Base-by-base conservation (phyloP, 2,888 invertebrate genomes). In the Heliconius aoede region DNA sequence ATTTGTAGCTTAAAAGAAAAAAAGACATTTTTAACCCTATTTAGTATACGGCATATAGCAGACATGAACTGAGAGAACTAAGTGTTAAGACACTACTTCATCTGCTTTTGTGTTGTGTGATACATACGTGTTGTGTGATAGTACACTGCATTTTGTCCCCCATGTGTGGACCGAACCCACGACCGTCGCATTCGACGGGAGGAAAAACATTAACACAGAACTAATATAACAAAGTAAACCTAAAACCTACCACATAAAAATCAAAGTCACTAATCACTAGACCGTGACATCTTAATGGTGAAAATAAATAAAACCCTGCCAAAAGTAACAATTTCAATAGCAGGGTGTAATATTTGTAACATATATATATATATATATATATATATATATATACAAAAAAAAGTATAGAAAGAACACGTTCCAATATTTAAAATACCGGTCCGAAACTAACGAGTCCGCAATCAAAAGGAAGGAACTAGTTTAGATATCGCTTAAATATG, bases 401-500 rank as follows among this genome's bases (percentile, higher is more conserved):
- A 58, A 32, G 24, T 46, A 61, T 62, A 28, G 46, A 46, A 26
- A 58, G n/a, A 71, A 69, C 69, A 69, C 55, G 69, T 69, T 32
- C 32, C 15, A 1, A 32, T 55, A 69, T 55, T n/a, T n/a, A n/a
- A 69, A 62, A 73, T 73, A 73, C 64, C 28, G 32, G 73, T 64
- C 32, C 28, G 11, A n/a, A 55, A 69, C 51, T 51, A 73, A 67
- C 73, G 58, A 74, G 71, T 64, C 64, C 28, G 46, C 71, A 71
- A 74, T 77, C 71, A 76, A 30, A 40, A 72, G 32, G 60, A 69
- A 72, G 62, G 58, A 73, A 73, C 73, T 73, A 65, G 73, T 73
- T 73, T 67, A 32, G 58, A 65, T 73, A 65, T 73, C 73, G 55
- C 28, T 73, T 64, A 67, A 73, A 51, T 65, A 73, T 73, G 73